A percentile compares a stretch with the other conserved stretches of the same genome.
Conservation (phyloP, 2,113 vertebrate genomes). For the Paracanthobrama guichenoti region DNA sequence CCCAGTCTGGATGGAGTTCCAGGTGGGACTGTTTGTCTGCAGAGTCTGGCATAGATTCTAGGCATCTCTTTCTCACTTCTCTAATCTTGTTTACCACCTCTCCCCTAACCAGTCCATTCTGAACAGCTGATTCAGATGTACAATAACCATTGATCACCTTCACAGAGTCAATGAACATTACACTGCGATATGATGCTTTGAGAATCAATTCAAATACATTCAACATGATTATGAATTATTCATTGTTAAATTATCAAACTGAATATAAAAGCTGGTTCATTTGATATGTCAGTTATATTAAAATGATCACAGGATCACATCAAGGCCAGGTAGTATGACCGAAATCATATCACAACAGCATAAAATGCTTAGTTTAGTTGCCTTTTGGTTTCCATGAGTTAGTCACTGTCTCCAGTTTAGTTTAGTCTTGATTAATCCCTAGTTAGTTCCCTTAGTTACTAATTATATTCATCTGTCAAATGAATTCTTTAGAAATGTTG, state of each 20-base stretch:
- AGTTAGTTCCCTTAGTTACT: too few relatives aligned
- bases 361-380: too few relatives aligned
- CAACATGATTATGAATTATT: not conserved
- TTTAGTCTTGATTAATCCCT: too few relatives aligned
- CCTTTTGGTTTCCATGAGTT: too few relatives aligned
- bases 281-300: too few relatives aligned
- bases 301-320: too few relatives aligned
- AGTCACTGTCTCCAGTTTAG: too few relatives aligned
- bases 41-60: constrained; percentile 1
- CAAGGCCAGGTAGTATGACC: too few relatives aligned
- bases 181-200: not conserved
- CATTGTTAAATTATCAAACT: not conserved
- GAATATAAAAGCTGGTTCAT: too few relatives aligned
- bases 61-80: not conserved
- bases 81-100: constrained; percentile 15
- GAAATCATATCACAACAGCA: too few relatives aligned
- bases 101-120: not conserved
- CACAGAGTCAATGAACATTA: not conserved
- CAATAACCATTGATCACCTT: not conserved
- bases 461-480: too few relatives aligned
- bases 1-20: constrained; percentile 26
- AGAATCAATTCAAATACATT: not conserved
- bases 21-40: constrained; percentile 24
- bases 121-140: not conserved
- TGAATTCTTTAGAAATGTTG: too few relatives aligned